Percentiles rank a stretch among this genome's conserved stretches.
These are phyloP conservation scores for Camponotus vicinus DNA, from an alignment of 1,140 invertebrate genomes.

Conservation along the genomic window DNA sequence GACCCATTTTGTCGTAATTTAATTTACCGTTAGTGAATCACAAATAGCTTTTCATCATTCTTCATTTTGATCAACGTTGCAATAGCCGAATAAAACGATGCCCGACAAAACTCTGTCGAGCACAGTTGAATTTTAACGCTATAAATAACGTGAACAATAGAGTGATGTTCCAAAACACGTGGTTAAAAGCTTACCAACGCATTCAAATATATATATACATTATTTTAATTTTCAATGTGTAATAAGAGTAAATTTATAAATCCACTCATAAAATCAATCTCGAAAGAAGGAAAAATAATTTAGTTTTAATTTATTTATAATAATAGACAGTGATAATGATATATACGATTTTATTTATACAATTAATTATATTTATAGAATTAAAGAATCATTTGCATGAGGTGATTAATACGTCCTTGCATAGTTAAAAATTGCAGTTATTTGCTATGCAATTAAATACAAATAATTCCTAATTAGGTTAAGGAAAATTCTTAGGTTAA, in stretches of 20 bases:
- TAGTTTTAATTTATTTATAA: neutral
- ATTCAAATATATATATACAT: neutral
- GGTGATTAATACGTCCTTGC: neutral
- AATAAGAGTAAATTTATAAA: neutral
- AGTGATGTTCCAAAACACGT: neutral
- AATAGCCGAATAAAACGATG: neutral
- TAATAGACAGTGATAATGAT: neutral
- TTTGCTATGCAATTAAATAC: neutral
- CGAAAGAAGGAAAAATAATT: neutral
- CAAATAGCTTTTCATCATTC: slow-evolving; percentile 42
- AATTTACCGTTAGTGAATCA: slow-evolving; percentile 18
- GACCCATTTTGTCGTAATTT: slow-evolving; percentile 22
- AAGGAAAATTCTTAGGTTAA: no score
- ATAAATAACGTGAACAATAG: slow-evolving; percentile 42
- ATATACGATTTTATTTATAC: neutral
- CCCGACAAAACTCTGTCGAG: neutral
- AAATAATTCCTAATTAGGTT: no score
- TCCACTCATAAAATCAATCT: neutral
- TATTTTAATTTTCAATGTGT: neutral
- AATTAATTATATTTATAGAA: neutral
- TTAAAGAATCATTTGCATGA: neutral
- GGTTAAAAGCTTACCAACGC: slow-evolving; percentile 9
- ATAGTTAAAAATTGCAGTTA: neutral
- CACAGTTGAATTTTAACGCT: slow-evolving; percentile 36
- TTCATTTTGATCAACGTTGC: slow-evolving; percentile 15